Conservation (phyloP, 2,113 vertebrate genomes). For the Ceyx margarethae region DNA sequence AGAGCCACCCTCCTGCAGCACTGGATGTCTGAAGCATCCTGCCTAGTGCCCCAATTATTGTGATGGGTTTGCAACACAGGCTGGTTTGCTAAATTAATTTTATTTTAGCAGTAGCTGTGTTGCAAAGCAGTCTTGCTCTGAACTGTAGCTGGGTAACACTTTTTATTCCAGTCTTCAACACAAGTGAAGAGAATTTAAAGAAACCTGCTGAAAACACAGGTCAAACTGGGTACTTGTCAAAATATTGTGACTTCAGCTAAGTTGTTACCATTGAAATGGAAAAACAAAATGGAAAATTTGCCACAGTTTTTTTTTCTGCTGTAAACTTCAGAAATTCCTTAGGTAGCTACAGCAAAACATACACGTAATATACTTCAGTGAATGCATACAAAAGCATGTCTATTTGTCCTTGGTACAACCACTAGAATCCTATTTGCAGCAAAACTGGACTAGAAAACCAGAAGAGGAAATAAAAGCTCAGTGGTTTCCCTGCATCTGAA, state of each 20-base stretch:
- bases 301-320: not conserved
- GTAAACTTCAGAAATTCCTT: not conserved
- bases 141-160: accelerated
- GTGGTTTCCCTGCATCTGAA: not conserved
- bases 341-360: not conserved
- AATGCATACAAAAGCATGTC: not conserved
- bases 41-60: not conserved
- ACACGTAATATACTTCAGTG: too few relatives aligned
- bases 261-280: not conserved
- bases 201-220: not conserved
- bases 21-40: not conserved
- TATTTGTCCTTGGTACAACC: not conserved
- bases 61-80: not conserved
- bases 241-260: accelerated
- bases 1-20: not conserved
- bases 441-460: not conserved
- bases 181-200: not conserved
- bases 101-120: not conserved
- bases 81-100: not conserved
- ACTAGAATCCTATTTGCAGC: not conserved
- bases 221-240: too few relatives aligned
- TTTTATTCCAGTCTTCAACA: not conserved
- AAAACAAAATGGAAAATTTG: not conserved
- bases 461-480: not conserved
- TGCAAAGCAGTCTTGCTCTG: not conserved